A percentile compares a stretch with the other conserved stretches of the same genome.
These are phyloP conservation scores for Idaea biselata DNA, from an alignment of 2,888 invertebrate species.

Conservation along the genomic window DNA sequence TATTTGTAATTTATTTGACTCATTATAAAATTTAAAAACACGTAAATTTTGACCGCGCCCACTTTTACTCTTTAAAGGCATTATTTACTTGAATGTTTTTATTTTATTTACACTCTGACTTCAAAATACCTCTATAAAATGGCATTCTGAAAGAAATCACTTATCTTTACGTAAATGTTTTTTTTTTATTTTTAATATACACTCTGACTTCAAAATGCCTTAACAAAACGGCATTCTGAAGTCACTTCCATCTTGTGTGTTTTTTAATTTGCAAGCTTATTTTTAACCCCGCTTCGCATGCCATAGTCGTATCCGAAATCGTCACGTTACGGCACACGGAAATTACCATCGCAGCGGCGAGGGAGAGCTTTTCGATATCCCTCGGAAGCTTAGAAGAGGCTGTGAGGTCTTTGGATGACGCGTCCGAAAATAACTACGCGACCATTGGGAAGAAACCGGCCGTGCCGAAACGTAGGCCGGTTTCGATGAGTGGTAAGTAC, in stretches of 20 bases:
- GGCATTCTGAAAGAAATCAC: too few species aligned
- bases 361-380: conserved; percentile 73
- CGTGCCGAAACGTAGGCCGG: conserved; percentile 78
- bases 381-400: conserved; percentile 74
- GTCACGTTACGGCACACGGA: conserved; percentile 78
- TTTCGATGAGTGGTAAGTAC: conserved; percentile 82
- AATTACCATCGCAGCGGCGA: conserved; percentile 65
- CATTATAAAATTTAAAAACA: too few species aligned
- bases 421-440: conserved; percentile 63
- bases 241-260: conserved; percentile 41
- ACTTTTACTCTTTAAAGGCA: too few species aligned
- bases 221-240: neutral
- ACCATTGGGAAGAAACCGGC: conserved; percentile 75
- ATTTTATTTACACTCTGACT: too few species aligned
- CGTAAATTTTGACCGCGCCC: too few species aligned
- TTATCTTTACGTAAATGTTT: neutral
- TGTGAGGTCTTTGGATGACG: conserved; percentile 67
- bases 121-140: too few species aligned
- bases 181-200: neutral
- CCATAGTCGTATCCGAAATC: conserved; percentile 71
- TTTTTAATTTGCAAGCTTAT: conserved; percentile 31
- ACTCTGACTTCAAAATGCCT: neutral
- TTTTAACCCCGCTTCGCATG: conserved; percentile 55
- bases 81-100: too few species aligned
- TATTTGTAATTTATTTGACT: too few species aligned